phyloP scores from a whole-genome alignment of 2,113 vertebrate species.

The Tyto alba region DNA sequence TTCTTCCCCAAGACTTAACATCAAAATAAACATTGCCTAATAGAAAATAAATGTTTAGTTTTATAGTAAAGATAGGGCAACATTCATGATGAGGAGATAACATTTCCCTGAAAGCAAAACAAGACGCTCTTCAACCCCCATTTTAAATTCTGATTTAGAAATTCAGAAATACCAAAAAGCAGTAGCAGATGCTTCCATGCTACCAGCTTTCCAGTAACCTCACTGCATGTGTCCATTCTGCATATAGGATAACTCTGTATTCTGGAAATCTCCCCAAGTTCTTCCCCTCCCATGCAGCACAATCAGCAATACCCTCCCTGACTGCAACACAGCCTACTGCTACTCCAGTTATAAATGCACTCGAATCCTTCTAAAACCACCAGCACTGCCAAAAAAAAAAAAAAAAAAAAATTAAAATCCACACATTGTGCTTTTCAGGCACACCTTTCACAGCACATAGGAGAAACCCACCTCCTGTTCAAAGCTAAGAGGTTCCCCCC shows the following conservation, averaged over 20 bases:
- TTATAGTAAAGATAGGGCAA: background rate
- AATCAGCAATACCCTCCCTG: background rate
- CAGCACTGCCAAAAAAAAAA: background rate
- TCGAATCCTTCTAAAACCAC: background rate
- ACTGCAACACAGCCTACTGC: background rate
- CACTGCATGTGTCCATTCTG: background rate
- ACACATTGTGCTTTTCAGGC: background rate
- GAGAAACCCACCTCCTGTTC: background rate
- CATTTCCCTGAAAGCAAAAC: background rate
- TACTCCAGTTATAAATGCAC: background rate
- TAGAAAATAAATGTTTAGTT: background rate
- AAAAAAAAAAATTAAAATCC: background rate
- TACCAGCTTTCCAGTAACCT: background rate
- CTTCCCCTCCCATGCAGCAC: background rate
- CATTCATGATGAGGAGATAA: background rate
- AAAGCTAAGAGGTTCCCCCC: background rate
- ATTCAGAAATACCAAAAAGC: background rate
- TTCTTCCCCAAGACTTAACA: conserved; percentile 79
- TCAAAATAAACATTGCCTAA: conserved; percentile 96
- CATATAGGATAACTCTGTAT: background rate
- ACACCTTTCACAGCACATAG: background rate
- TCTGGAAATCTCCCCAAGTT: background rate
- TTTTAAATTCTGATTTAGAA: background rate
- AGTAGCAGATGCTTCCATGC: background rate
- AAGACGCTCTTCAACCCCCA: background rate